Base-by-base conservation (phyloP, 2,888 invertebrate species). In the Drosophila kambysellisi region DNA sequence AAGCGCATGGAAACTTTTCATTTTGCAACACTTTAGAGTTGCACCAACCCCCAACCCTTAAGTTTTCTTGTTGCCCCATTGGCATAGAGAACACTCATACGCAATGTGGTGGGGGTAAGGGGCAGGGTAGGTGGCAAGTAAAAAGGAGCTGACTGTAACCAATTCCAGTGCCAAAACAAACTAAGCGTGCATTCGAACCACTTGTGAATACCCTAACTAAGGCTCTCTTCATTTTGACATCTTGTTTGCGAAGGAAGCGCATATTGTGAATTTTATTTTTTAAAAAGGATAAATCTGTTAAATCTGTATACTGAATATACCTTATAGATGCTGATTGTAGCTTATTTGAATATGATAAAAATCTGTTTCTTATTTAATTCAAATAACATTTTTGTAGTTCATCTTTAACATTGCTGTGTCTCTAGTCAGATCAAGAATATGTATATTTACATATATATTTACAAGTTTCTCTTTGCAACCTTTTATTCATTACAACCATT, bases 1-100 rank as follows among this genome's bases (percentile, higher is more conserved):
- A 84, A 79, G 71, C 76, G 81, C 69, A 71, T 69, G 88, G 70
- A 79, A 85, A 88, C 88, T 85, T 85, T 85, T 84, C 88, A 82
- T 85, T 81, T 79, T 76, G 75, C 88, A 88, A 85, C 84, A 85
- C 84, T 84, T 84, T 82, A 82, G 74, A 71, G 68, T 54, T 78
- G 65, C 61, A 46, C 7, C 30, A 20, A 1, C 12, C 12, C 4
- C 20, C 32, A 0, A 20, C 12, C 3, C 61, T 53, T 53, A 69
- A 59, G 64, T 67, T 70, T 72, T 51, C 32, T 32, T 52, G 12
- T 20, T 32, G 35, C 35, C 15, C 35, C 33, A 20, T 33, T 77
- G 73, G 51, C 74, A 76, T 58, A 70, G 82, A 80, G 57, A 68
- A 74, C 71, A 74, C 65, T 73, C 69, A 70, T 64, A 81, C 53